Evolutionary conservation across 1,140 invertebrate species (phyloP).

Genomic region (Calephelis virginiensis): DNA sequence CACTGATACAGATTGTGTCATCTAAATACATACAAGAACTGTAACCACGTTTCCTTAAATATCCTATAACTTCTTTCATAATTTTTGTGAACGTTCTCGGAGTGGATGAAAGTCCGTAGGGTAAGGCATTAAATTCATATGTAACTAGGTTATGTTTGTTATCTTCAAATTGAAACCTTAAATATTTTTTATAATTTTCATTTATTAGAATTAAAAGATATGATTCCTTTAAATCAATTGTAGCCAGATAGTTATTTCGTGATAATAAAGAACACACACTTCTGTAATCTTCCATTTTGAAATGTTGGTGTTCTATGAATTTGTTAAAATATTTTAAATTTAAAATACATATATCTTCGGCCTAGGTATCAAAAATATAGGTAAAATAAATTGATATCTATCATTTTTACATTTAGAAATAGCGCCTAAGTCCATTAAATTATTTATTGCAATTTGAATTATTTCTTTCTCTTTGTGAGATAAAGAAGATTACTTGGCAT

Average conservation of each 20-base stretch:
- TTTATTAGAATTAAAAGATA: conserved; percentile 31
- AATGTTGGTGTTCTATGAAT: conserved; percentile 26
- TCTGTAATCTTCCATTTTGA: conserved; percentile 36
- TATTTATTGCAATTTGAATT: conserved; percentile 25
- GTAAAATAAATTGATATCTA: no score
- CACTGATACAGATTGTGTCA: conserved; percentile 32
- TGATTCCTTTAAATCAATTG: conserved; percentile 36
- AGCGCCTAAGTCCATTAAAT: conserved; percentile 22
- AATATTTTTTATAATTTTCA: background rate
- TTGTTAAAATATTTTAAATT: no score
- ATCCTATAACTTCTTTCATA: conserved; percentile 26
- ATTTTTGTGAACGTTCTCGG: conserved; percentile 31
- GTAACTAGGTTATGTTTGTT: conserved; percentile 4
- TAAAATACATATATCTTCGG: no score
- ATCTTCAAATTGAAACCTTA: no score
- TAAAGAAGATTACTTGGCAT: conserved; percentile 16
- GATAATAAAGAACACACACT: conserved; percentile 27
- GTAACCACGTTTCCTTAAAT: conserved; percentile 24
- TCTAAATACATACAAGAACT: conserved; percentile 30
- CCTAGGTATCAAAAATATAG: no score
- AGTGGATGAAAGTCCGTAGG: conserved; percentile 30
- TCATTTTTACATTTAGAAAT: no score
- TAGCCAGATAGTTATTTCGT: conserved; percentile 27
- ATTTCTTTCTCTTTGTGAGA: conserved; percentile 17
- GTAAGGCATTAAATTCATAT: conserved; percentile 29